Conservation (phyloP, 2,113 vertebrate genomes). For the Myiozetetes cayanensis region DNA sequence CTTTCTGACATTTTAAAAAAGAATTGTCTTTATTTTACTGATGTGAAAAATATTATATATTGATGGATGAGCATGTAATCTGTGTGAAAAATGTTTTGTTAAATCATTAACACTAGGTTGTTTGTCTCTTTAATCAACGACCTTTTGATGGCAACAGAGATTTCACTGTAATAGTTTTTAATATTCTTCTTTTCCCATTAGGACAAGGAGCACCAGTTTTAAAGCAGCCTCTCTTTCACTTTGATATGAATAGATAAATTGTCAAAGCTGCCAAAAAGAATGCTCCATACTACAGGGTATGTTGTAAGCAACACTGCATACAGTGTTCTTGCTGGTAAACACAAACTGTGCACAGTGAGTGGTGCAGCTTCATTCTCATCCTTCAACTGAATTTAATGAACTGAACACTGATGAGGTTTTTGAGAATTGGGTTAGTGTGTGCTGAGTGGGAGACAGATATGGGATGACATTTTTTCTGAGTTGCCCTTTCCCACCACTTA, state of each 20-base stretch:
- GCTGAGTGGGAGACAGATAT: slow-evolving; percentile 50
- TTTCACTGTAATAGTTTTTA: slow-evolving; percentile 56
- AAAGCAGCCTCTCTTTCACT: slow-evolving; percentile 58
- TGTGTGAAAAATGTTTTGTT: slow-evolving; percentile 70
- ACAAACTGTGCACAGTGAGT: slow-evolving; percentile 56
- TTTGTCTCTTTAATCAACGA: slow-evolving; percentile 59
- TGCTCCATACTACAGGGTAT: slow-evolving; percentile 35
- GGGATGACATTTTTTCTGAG: slow-evolving; percentile 48
- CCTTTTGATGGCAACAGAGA: slow-evolving; percentile 56
- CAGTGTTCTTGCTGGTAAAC: slow-evolving; percentile 70
- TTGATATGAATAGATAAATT: slow-evolving; percentile 74
- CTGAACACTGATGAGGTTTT: slow-evolving; percentile 39
- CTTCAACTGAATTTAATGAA: slow-evolving; percentile 65
- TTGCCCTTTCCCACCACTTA: slow-evolving; percentile 71
- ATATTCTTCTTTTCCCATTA: slow-evolving; percentile 55
- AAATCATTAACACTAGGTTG: slow-evolving; percentile 66
- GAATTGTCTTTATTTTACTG: neutral
- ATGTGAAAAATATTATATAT: slow-evolving; percentile 37
- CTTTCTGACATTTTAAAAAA: neutral
- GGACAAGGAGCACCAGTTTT: slow-evolving; percentile 61
- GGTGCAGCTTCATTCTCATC: slow-evolving; percentile 50
- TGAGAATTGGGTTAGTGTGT: slow-evolving; percentile 63
- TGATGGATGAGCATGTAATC: slow-evolving; percentile 65
- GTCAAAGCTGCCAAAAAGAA: slow-evolving; percentile 65
- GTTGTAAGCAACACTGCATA: slow-evolving; percentile 62